phyloP scores from a whole-genome alignment of 2,888 invertebrate species.

The Ischnus inquisitorius region DNA sequence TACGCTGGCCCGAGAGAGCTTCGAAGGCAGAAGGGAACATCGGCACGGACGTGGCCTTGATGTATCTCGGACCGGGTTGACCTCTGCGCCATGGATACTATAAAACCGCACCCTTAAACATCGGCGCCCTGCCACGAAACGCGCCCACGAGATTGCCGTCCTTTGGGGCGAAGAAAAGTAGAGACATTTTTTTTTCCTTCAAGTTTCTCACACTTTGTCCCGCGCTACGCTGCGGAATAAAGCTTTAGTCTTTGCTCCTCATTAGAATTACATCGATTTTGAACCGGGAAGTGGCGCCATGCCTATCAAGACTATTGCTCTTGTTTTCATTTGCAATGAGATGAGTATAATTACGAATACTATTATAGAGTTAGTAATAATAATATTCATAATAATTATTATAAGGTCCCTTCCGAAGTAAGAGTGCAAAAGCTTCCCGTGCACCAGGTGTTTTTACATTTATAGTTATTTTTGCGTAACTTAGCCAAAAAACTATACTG shows the following conservation, averaged over 20 bases:
- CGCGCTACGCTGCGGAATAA: not conserved
- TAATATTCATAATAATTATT: no score
- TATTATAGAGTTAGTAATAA: no score
- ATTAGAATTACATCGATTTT: not conserved
- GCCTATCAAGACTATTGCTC: not conserved
- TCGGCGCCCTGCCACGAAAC: constrained; percentile 76
- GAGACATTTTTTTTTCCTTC: constrained; percentile 17
- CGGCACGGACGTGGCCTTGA: constrained; percentile 73
- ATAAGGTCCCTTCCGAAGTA: no score
- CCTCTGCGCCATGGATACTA: constrained; percentile 82
- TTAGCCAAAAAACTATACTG: no score
- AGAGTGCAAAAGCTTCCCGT: no score
- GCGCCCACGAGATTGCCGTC: constrained; percentile 63
- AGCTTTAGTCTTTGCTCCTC: not conserved
- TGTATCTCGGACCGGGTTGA: constrained; percentile 81
- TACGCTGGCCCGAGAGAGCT: not conserved
- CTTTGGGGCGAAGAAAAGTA: not conserved
- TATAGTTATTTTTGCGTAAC: no score
- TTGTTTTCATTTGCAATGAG: not conserved
- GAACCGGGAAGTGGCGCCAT: not conserved
- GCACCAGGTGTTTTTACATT: no score
- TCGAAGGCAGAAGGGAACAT: constrained; percentile 38
- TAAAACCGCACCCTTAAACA: constrained; percentile 82
- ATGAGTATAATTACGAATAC: no score
- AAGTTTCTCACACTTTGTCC: not conserved